Base-by-base conservation (phyloP, 2,888 invertebrate genomes). In the Tigriopus californicus region DNA sequence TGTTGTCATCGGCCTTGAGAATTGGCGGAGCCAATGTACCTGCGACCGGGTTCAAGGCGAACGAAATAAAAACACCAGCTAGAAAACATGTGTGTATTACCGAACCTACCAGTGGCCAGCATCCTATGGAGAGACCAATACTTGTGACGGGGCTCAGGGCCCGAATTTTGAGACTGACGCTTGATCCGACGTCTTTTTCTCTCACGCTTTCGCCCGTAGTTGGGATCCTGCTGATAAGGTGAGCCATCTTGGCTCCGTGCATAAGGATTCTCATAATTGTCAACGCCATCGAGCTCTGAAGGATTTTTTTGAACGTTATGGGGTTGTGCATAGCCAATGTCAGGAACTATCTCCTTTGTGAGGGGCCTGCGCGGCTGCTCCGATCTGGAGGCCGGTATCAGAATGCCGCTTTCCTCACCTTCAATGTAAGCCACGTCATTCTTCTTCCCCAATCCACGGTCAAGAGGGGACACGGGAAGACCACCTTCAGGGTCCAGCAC, bases 1-100 rank as follows among this genome's bases (percentile, higher is more conserved):
- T 71, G 64, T 70, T 80, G 52, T 68, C 65, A 58, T 67, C 67
- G 54, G 66, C 67, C 55, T 66, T 64, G 3, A 62, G 79, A 51
- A 75, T 70, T 15, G 73, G 67, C 66, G 74, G 68, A 62, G 70
- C 68, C 65, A 75, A 65, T 60, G 75, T 70, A 66, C 72, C 69
- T 73, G 66, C n/a, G n/a, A n/a, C n/a, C n/a, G n/a, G n/a, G n/a
- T n/a, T n/a, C n/a, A n/a, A n/a, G n/a, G n/a, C n/a, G n/a, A n/a
- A n/a, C n/a, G n/a, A n/a, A n/a, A 67, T 69, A 62, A 22, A 69
- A 66, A 2, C 13, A 5, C 3, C 18, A 44, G 44, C n/a, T 3
- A n/a, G 10, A n/a, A 10, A 18, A n/a, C 3, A 44, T 44, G 44
- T 18, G 3, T 15, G 18, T 6, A 44, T 15, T 5, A 44, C n/a